Evolutionary conservation across 2,888 invertebrate genomes (phyloP).

Genomic region (Coecobrya sp.): DNA sequence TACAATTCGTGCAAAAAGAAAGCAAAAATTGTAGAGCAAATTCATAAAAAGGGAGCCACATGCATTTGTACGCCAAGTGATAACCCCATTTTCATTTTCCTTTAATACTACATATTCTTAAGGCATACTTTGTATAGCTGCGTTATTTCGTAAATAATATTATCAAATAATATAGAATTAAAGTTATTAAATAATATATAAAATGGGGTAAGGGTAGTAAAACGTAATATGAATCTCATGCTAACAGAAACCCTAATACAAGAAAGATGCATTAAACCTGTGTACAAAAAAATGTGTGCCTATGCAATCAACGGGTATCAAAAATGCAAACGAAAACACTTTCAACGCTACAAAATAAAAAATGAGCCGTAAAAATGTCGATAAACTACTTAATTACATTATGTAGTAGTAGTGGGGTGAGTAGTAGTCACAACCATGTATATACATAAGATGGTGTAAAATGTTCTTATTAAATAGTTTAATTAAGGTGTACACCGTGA

Average conservation of each 20-base stretch:
- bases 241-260: neutral
- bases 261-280: neutral
- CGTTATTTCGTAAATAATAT: neutral
- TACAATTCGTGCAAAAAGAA: conserved; percentile 28
- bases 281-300: neutral
- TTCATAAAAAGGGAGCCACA: neutral
- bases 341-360: neutral
- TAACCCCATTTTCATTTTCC: conserved; percentile 13
- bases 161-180: conserved; percentile 3
- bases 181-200: neutral
- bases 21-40: neutral
- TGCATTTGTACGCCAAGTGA: neutral
- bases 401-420: neutral
- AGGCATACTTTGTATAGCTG: neutral
- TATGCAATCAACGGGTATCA: neutral
- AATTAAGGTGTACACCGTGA: neutral
- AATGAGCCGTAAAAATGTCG: neutral
- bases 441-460: too few relatives aligned
- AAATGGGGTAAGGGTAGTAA: neutral
- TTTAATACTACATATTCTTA: neutral
- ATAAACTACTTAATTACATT: conserved; percentile 19
- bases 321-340: conserved; percentile 1
- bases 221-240: conserved; percentile 1
- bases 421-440: too few relatives aligned
- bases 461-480: neutral